phyloP scores from a whole-genome alignment of 2,113 vertebrate species.

The Lagopus leucura region DNA sequence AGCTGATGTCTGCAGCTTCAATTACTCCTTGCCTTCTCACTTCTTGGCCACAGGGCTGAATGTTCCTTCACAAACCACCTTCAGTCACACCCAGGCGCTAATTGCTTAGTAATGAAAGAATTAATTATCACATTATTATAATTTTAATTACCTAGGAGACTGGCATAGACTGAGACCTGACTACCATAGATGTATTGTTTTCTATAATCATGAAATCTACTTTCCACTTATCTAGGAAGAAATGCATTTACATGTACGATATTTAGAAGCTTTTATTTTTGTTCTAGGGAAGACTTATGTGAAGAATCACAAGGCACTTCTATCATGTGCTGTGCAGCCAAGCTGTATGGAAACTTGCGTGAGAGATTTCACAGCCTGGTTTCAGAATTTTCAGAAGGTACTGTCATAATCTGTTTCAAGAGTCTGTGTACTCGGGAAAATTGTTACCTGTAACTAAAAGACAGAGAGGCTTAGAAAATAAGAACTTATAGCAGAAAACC shows the following conservation, averaged over 20 bases:
- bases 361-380: conserved; percentile 40
- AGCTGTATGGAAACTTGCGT: conserved; percentile 14
- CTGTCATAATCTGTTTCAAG: conserved; percentile 36
- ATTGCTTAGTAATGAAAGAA: conserved; percentile 38
- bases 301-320: not conserved
- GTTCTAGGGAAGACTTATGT: conserved; percentile 18
- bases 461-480: conserved; percentile 1
- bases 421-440: conserved; percentile 3
- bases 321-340: conserved; percentile 22
- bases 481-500: not conserved
- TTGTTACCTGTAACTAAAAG: conserved; percentile 2
- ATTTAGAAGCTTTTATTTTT: conserved; percentile 28
- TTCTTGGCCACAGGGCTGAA: not conserved
- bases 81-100: conserved; percentile 4
- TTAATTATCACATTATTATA: conserved; percentile 17
- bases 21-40: not conserved
- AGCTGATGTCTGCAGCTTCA: not conserved
- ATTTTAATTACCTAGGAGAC: not conserved
- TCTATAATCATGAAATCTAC: not conserved
- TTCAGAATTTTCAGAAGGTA: conserved; percentile 45
- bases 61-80: not conserved
- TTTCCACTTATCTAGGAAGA: not conserved
- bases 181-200: not conserved
- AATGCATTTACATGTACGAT: conserved; percentile 3
- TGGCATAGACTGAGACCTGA: not conserved